Percentiles rank a stretch among this genome's conserved stretches.
phyloP scores from a whole-genome alignment of 2,888 invertebrate species.

The Callinectes sapidus region DNA sequence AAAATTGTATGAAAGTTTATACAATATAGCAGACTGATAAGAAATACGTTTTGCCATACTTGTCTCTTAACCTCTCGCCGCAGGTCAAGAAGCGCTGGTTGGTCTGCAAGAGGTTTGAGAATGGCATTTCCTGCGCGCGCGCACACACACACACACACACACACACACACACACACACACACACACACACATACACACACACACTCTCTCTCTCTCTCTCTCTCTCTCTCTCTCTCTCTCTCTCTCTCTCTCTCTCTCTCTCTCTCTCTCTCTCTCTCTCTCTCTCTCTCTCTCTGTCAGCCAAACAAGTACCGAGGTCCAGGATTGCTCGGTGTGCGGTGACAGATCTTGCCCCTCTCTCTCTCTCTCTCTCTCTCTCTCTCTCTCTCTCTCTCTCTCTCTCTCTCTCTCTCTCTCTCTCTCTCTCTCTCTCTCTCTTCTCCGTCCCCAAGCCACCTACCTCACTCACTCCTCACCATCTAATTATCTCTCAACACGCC shows the following conservation, averaged over 20 bases:
- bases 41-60: background rate
- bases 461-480: no score
- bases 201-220: background rate
- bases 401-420: background rate
- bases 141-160: no score
- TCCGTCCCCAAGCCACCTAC: background rate
- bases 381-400: no score
- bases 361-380: no score
- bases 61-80: background rate
- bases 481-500: no score
- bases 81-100: background rate
- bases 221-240: no score
- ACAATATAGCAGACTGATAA: background rate
- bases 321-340: background rate
- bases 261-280: background rate
- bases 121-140: slow-evolving; percentile 15
- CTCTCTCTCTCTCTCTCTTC: background rate
- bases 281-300: no score
- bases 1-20: no score
- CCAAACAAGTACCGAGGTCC: background rate
- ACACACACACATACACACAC: no score
- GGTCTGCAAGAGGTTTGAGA: background rate
- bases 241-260: background rate
- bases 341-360: no score
- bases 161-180: no score